Evolutionary conservation across 2,888 invertebrate species (phyloP).

Genomic region (Amorpha juglandis): DNA sequence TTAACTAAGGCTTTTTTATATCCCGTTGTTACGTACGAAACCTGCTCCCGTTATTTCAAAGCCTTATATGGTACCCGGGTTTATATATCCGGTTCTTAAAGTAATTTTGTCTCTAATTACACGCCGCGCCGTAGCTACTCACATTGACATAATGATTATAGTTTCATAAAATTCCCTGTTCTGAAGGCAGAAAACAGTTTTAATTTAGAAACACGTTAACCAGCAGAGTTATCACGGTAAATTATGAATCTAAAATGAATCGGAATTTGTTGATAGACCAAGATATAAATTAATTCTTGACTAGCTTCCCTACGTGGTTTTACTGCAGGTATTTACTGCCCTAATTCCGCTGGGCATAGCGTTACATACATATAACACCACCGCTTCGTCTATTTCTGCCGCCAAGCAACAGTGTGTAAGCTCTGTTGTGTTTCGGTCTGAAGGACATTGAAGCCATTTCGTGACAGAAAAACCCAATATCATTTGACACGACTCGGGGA

Average conservation of each 20-base stretch:
- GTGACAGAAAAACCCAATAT: no score
- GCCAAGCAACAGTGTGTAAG: no score
- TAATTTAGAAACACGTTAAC: slow-evolving; percentile 22
- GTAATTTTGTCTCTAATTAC: slow-evolving; percentile 15
- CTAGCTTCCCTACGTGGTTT: no score
- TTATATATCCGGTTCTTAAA: neutral
- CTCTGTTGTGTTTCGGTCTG: no score
- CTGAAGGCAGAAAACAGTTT: slow-evolving; percentile 21
- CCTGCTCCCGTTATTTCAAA: neutral
- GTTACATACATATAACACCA: no score
- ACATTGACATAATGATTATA: slow-evolving; percentile 22
- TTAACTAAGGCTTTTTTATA: neutral
- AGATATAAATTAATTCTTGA: no score
- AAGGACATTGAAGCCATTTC: no score
- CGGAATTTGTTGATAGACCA: neutral
- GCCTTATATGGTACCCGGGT: no score
- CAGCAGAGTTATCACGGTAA: neutral
- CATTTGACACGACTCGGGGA: no score
- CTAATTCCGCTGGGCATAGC: no score
- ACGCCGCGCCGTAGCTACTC: slow-evolving; percentile 1
- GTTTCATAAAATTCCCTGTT: slow-evolving; percentile 22
- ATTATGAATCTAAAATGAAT: neutral
- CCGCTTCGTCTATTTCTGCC: no score
- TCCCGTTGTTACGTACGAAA: neutral
- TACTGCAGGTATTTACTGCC: no score